Base-by-base conservation (phyloP, 2,113 vertebrate genomes). In the Trichomycterus rosablanca region DNA sequence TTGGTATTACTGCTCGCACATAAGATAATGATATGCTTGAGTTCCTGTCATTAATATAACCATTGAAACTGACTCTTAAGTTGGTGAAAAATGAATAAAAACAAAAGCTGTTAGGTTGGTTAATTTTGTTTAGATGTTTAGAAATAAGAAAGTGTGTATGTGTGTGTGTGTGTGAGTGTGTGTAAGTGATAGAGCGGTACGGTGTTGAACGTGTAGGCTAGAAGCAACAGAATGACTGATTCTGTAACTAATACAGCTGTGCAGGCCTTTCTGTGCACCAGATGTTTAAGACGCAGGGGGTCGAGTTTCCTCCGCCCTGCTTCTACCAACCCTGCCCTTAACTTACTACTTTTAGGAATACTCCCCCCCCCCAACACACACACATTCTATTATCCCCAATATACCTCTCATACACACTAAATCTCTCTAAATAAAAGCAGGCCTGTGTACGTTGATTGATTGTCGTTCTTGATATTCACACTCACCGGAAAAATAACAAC, bases 191-290 rank as follows among this genome's bases (percentile, higher is more conserved):
- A 3, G 23, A 20, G 46, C 40, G 46, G 35, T 37, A 9, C 48
- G 28, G 32, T 40, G 23, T 19, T 15, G 40, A 43, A 18, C 43
- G 11, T 26, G 52, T 43, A 45, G 23, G 14, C 22, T n/a, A 50
- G 32, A 35, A 12, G 51, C 40, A 30, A n/a, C 20, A 39, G 45
- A 59, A 30, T 48, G 42, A 43, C 22, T 45, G 53, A 65, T 61
- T 56, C 35, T 54, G 56, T 59, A 50, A 63, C 55, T 65, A 59
- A 64, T 60, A 52, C 64, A 51, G 60, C 68, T 26, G 45, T 15
- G 42, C 54, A 28, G 15, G 3, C 15, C 37, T 61, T 86, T 88
- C 86, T 93, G 91, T 76, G 40, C 67, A 86, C 89, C 94, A 97
- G 92, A 97, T 97, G 92, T 87, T 78, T 26, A 7, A 59, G 49